Evolutionary conservation across 2,888 invertebrate species (phyloP).

Genomic region (Archaeoteleia sp.): DNA sequence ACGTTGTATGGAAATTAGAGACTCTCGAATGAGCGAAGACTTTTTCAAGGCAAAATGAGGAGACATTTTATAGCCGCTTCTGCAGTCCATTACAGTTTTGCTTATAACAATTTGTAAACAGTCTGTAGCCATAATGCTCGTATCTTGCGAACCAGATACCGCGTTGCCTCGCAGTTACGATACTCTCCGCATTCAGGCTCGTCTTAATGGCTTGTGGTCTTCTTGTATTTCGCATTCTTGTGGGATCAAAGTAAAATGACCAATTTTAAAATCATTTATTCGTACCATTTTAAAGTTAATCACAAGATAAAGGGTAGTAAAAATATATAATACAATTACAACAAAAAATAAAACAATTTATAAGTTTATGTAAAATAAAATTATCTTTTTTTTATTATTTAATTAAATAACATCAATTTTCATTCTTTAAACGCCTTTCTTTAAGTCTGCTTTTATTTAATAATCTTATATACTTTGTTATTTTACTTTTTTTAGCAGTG

Average conservation of each 20-base stretch:
- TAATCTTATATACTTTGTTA: too few species aligned
- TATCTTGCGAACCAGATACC: slow-evolving; percentile 53
- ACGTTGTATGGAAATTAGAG: slow-evolving; percentile 8
- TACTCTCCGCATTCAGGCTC: slow-evolving; percentile 48
- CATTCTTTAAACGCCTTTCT: too few species aligned
- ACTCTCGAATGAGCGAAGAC: slow-evolving; percentile 8
- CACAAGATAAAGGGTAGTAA: too few species aligned
- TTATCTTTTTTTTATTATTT: too few species aligned
- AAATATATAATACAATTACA: too few species aligned
- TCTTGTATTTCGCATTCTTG: slow-evolving; percentile 56
- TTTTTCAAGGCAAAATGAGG: slow-evolving; percentile 55
- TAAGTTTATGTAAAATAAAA: too few species aligned
- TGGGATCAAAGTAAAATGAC: slow-evolving; percentile 27
- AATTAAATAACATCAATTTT: too few species aligned
- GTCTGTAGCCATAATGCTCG: slow-evolving; percentile 68
- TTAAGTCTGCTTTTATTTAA: too few species aligned
- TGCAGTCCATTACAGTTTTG: slow-evolving; percentile 74
- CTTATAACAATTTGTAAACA: slow-evolving; percentile 73
- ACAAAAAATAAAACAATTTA: too few species aligned
- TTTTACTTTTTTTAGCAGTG: too few species aligned
- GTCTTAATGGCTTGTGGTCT: slow-evolving; percentile 58
- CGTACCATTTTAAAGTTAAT: too few species aligned
- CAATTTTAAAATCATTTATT: not conserved
- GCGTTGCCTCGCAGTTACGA: slow-evolving; percentile 51
- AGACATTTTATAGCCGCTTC: slow-evolving; percentile 69